Evolutionary conservation across 2,797 vertebrate species (phyloP).

Genomic region (Schizothorax lantsangensis): DNA sequence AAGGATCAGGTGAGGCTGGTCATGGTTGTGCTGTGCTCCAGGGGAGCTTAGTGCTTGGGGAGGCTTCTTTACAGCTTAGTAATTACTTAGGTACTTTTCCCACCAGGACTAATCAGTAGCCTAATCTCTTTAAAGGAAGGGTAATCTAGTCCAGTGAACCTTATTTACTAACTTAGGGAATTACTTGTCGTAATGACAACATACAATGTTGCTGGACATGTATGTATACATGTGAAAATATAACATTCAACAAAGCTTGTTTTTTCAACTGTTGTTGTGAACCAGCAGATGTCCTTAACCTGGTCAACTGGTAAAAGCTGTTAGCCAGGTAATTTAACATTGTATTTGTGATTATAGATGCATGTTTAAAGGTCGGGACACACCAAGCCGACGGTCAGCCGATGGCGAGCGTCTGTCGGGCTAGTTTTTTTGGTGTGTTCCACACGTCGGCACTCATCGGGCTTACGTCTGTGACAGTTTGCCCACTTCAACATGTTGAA

Average conservation of each 20-base stretch:
- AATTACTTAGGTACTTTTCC: constrained; percentile 79
- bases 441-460: too few relatives aligned
- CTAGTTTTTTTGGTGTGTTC: neutral
- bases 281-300: neutral
- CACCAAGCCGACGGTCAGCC: neutral
- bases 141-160: constrained; percentile 79
- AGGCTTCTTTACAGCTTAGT: constrained; percentile 71
- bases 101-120: constrained; percentile 79
- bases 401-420: neutral
- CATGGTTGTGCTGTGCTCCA: constrained; percentile 20
- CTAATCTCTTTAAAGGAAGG: constrained; percentile 81
- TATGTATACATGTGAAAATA: neutral
- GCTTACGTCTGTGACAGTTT: too few relatives aligned
- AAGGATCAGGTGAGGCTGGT: constrained; percentile 41
- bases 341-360: neutral
- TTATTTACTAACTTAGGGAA: constrained; percentile 72
- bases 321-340: neutral
- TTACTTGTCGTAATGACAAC: constrained; percentile 45
- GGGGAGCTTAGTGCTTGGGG: constrained; percentile 45
- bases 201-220: constrained; percentile 13
- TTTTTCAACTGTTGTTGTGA: neutral
- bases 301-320: neutral
- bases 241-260: neutral
- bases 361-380: neutral
- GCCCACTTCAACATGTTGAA: too few relatives aligned